Percentiles rank a stretch among this genome's conserved stretches.
Evolutionary conservation across 2,113 vertebrate species (phyloP).

Genomic region (Leucopsar rothschildi): DNA sequence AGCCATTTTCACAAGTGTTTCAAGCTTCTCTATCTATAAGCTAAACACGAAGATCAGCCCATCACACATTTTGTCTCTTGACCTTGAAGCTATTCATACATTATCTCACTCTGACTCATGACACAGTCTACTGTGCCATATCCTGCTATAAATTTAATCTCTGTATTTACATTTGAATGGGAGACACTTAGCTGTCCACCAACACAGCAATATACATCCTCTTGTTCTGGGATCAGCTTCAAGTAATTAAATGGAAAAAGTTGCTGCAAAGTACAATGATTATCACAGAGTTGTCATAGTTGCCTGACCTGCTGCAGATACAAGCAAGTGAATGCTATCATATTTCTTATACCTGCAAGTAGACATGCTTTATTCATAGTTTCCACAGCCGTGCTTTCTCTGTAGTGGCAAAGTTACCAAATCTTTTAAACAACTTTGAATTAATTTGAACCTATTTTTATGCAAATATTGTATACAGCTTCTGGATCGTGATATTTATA

Average conservation of each 20-base stretch:
- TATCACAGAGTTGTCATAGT: background rate
- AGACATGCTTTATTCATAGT: background rate
- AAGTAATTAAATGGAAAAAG: background rate
- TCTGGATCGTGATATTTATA: background rate
- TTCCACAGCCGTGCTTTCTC: background rate
- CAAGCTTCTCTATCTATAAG: background rate
- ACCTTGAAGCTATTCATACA: constrained; percentile 1
- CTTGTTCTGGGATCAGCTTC: background rate
- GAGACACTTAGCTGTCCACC: constrained; percentile 4
- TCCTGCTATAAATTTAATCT: constrained; percentile 25
- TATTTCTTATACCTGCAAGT: background rate
- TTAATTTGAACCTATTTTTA: background rate
- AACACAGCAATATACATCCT: background rate
- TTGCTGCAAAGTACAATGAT: background rate
- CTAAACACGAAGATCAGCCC: background rate
- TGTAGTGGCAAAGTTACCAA: background rate
- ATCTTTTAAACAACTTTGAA: background rate
- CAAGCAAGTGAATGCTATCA: background rate
- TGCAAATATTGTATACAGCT: background rate
- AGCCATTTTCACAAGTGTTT: background rate
- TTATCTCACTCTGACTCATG: constrained; percentile 9
- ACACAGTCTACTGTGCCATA: background rate
- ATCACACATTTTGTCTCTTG: background rate
- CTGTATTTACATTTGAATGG: background rate
- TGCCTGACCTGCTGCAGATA: background rate